These are phyloP conservation scores for Cyprinus carpio DNA, from an alignment of 2,113 vertebrate species.

Conservation along the genomic window DNA sequence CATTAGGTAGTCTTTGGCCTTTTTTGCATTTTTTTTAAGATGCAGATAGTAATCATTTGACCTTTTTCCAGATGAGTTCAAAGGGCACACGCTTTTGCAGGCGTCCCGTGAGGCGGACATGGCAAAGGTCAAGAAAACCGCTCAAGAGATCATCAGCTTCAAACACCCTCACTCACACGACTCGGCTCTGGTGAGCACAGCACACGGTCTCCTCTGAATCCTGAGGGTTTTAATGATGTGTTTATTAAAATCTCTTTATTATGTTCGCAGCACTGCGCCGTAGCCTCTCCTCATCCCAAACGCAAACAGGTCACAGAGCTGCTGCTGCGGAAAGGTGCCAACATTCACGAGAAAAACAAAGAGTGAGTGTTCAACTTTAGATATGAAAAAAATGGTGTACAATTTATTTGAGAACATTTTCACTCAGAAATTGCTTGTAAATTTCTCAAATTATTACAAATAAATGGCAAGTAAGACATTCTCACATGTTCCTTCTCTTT, in stretches of 20 bases:
- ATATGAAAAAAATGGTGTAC: neutral
- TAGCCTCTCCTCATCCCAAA: constrained; percentile 95
- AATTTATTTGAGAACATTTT: too few relatives aligned
- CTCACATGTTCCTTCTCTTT: constrained; percentile 24
- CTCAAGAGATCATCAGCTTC: constrained; percentile 97
- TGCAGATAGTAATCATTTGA: neutral
- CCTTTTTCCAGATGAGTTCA: constrained; percentile 89
- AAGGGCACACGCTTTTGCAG: constrained; percentile 97
- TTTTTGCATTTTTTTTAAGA: neutral
- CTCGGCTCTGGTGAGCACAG: constrained; percentile 87
- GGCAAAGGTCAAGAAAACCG: constrained; percentile 97
- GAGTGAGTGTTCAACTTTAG: constrained; percentile 80
- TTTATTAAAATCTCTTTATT: neutral
- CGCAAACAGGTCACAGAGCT: constrained; percentile 97
- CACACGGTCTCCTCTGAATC: neutral
- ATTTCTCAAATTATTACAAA: neutral
- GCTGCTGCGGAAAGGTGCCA: constrained; percentile 93
- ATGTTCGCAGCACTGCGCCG: constrained; percentile 90
- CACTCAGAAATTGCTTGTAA: neutral
- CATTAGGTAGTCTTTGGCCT: neutral
- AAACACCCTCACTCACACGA: constrained; percentile 98
- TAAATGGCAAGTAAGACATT: neutral
- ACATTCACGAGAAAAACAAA: constrained; percentile 98
- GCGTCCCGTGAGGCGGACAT: constrained; percentile 97
- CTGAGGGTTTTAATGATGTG: neutral